Evolutionary conservation across 2,797 vertebrate species (phyloP), one percentile per base, ranked within the genome.

Genomic region (Galaxias olidus): DNA sequence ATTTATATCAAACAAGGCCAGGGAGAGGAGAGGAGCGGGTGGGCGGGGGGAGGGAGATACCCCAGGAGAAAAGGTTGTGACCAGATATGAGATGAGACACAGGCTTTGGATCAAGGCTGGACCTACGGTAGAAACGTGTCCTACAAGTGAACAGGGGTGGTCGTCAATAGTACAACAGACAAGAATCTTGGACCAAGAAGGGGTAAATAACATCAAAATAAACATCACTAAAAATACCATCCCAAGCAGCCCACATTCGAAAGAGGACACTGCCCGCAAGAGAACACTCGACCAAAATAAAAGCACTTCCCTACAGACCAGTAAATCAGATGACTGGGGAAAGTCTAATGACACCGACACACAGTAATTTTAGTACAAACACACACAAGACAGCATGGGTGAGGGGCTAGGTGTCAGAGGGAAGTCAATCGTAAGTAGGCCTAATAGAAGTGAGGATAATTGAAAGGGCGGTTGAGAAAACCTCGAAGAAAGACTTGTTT

Each of bases 1-100:
- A 91, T 93, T 91, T 91, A 91, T 90, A 92, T 85, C 84, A 87
- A 86, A 84, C 81, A 86, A 84, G 80, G n/a, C n/a, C n/a, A n/a
- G n/a, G n/a, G n/a, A 71, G 75, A 79, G 84, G 67, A 71, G 54
- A 63, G 66, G 78, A 81, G 79, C 74, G 66, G 65, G 65, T 59
- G 58, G 68, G 68, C 74, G 78, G 40, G 17, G 20, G 44, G 41
- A 61, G 59, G 43, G 40, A 48, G 45, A 52, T 57, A 53, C 1
- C 56, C 76, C 69, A 17, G 46, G 78, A 61, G 68, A 57, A 54
- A 20, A 73, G 73, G 72, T 80, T 74, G n/a, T n/a, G n/a, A 72
- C 76, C 78, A 82, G 50, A 9, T 62, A 75, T n/a, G n/a, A 49
- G 47, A 42, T 49, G 10, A 50, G 46, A 42, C 19, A 18, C 13